phyloP scores from a whole-genome alignment of 2,113 vertebrate species.

The Alectura lathami region DNA sequence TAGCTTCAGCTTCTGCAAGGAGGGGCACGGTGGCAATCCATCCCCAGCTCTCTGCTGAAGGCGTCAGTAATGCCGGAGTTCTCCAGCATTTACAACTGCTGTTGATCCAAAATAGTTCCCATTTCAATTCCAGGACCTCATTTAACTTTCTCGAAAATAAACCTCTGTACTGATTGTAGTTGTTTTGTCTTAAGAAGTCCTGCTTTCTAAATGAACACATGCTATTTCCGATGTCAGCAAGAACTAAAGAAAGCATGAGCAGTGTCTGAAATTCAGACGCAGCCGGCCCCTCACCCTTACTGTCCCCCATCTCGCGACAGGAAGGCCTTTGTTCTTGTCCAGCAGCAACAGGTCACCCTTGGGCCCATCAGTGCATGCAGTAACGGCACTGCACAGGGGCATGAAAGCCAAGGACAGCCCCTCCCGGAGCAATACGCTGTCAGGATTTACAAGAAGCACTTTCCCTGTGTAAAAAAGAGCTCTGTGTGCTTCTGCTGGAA shows the following conservation, averaged over 20 bases:
- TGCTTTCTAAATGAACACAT: neutral
- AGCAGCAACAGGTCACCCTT: neutral
- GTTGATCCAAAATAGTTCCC: neutral
- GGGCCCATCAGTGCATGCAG: neutral
- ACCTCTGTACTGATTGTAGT: neutral
- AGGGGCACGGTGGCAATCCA: too few species aligned
- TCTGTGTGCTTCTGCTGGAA: neutral
- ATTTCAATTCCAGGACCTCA: neutral
- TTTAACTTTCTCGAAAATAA: neutral
- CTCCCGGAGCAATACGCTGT: neutral
- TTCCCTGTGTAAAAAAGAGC: neutral
- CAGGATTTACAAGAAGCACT: neutral
- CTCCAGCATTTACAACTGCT: neutral
- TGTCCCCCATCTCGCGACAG: neutral
- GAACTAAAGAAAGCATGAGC: neutral
- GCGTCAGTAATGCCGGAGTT: fast-evolving
- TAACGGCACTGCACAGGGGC: fast-evolving
- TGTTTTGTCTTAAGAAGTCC: neutral
- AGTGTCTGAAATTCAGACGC: neutral
- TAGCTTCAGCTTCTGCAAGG: too few species aligned
- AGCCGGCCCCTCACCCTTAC: neutral
- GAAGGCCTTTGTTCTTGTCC: neutral
- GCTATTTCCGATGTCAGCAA: neutral
- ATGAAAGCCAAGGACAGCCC: neutral
- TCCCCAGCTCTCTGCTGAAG: too few species aligned